Conservation (phyloP, 64 coral and sea anemone species). For the Porites lutea region DNA sequence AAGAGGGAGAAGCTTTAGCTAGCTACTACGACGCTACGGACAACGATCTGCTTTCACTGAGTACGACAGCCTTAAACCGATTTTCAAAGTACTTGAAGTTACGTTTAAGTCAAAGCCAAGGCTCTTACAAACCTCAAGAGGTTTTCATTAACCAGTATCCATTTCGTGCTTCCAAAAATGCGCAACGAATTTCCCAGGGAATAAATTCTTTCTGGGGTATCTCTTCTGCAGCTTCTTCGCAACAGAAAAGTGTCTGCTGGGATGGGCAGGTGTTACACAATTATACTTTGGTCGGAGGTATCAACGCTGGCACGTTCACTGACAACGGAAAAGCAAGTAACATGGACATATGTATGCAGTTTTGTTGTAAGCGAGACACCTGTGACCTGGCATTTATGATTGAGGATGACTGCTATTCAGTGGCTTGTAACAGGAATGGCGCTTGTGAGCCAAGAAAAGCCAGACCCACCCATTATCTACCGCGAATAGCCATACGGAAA, state of each 20-base stretch:
- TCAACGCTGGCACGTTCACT: slow-evolving; percentile 83
- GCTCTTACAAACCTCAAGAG: neutral
- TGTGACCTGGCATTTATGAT: slow-evolving; percentile 99
- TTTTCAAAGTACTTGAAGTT: neutral
- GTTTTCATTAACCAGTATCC: neutral
- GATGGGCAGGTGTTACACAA: slow-evolving; percentile 80
- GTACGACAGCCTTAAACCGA: slow-evolving; percentile 3
- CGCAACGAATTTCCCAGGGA: neutral
- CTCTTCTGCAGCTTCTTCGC: slow-evolving; percentile 3
- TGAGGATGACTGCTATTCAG: slow-evolving; percentile 94
- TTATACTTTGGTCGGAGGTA: slow-evolving; percentile 84
- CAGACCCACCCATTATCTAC: slow-evolving; percentile 81
- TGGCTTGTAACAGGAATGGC: slow-evolving; percentile 74
- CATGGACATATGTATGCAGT: slow-evolving; percentile 96
- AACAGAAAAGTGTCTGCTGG: slow-evolving; percentile 75
- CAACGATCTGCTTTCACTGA: neutral
- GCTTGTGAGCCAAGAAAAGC: slow-evolving; percentile 82
- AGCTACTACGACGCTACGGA: slow-evolving; percentile 10
- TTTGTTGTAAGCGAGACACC: slow-evolving; percentile 81
- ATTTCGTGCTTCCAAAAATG: neutral
- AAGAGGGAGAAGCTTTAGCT: neutral
- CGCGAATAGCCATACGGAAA: slow-evolving; percentile 76
- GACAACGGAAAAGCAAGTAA: slow-evolving; percentile 85
- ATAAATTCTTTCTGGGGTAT: neutral
- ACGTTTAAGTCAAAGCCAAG: slow-evolving; percentile 17